Evolutionary conservation across 2,113 vertebrate genomes (phyloP).

Genomic region (Nematolebias whitei): DNA sequence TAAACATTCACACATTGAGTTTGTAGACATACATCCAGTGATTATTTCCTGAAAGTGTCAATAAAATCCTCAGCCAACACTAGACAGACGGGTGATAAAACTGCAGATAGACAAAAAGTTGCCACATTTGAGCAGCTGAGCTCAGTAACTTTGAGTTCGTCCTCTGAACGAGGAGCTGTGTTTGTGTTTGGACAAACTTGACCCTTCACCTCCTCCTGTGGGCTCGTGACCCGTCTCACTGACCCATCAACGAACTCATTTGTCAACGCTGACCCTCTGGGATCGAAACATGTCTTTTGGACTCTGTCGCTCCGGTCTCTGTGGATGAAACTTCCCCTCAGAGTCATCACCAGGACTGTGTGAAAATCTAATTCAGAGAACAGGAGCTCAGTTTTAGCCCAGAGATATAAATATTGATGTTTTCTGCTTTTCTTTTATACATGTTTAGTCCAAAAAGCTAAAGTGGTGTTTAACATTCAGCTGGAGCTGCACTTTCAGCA

Average conservation of each 20-base stretch:
- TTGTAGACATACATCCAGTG: no score
- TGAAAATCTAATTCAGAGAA: no score
- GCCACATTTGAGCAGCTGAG: no score
- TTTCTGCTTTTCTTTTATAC: constrained; percentile 17
- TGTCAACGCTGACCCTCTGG: constrained; percentile 59
- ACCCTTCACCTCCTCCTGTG: constrained; percentile 51
- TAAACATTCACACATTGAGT: no score
- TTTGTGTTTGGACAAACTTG: constrained; percentile 63
- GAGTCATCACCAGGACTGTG: constrained; percentile 41
- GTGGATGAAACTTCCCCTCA: constrained; percentile 13
- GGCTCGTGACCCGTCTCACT: constrained; percentile 48
- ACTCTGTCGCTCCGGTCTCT: constrained; percentile 14
- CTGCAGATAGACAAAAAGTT: no score
- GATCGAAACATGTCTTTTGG: neutral
- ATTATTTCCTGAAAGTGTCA: no score
- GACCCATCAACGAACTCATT: constrained; percentile 73
- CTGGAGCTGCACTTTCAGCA: constrained; percentile 35
- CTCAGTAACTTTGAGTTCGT: neutral
- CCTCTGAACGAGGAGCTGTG: constrained; percentile 23
- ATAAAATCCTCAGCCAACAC: no score
- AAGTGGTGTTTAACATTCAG: constrained; percentile 53
- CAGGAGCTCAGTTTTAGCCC: constrained; percentile 13
- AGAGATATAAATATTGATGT: constrained; percentile 47
- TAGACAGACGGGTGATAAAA: no score
- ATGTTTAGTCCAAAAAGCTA: constrained; percentile 33